Evolutionary conservation across 2,113 vertebrate genomes (phyloP), one percentile per base, ranked within the genome.

Genomic region (Puma concolor): DNA sequence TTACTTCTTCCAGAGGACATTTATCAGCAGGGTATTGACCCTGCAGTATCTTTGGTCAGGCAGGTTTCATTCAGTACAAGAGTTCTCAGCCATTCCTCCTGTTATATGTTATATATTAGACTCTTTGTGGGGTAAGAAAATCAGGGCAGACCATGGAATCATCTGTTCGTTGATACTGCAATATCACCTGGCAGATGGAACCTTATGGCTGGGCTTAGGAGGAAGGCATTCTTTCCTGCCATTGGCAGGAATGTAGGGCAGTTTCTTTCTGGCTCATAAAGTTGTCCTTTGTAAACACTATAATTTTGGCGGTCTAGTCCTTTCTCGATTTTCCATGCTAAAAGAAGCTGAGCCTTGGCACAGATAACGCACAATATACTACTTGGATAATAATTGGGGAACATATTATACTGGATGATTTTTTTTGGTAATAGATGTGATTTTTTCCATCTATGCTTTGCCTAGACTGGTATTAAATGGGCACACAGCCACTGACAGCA

Each of bases 201-300:
- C 77, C 52, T 92, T 80, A 67, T 7, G 33, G 79, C 76, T 86
- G 36, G 27, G 72, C 48, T 97, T 77, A n/a, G 33, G 80, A 94
- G 38, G 31, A 80, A 93, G 41, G 64, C 17, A 25, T 83, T 88
- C 76, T 88, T 90, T 81, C 63, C 48, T 96, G 76, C n/a, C 71
- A 90, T 79, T 94, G 72, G 88, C 88, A 98, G 83, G 33, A 96
- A 97, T 92, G 96, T 91, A 96, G 88, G 77, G 74, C 72, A 96
- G 74, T 90, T 94, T 93, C 81, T 93, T 95, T 97, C 66, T 90
- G 80, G 92, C 33, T 97, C 77, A 96, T 95, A 83, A 96, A 97
- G 54, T 76, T 94, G 81, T 94, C 93, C 77, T 93, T 95, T 88
- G 77, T 94, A 97, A 98, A 94, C 79, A 94, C 33, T 84, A 5